Conservation (phyloP, 2,797 vertebrate species). For the Meda fulgida region DNA sequence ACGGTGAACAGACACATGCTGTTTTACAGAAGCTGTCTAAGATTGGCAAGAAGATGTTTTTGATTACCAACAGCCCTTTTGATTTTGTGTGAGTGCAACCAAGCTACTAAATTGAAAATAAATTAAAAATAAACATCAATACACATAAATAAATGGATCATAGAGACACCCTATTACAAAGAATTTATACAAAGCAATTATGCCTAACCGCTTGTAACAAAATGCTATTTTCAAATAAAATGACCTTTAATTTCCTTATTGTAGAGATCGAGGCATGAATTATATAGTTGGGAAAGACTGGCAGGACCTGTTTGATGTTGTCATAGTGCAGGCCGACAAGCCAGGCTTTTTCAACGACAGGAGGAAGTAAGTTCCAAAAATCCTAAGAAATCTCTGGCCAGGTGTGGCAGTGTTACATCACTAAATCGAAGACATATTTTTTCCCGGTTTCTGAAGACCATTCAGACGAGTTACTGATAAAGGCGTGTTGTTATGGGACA, state of each 20-base stretch:
- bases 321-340: conserved; percentile 98
- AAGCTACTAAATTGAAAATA: not conserved
- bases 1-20: conserved; percentile 91
- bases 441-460: conserved; percentile 76
- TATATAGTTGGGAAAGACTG: conserved; percentile 97
- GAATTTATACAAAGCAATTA: not conserved
- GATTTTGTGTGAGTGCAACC: conserved; percentile 92
- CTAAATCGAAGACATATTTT: conserved; percentile 4
- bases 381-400: not conserved
- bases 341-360: conserved; percentile 97
- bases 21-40: conserved; percentile 92
- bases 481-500: conserved; percentile 94
- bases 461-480: conserved; percentile 94
- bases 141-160: not conserved
- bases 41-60: conserved; percentile 98
- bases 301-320: conserved; percentile 94
- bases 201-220: not conserved
- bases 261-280: conserved; percentile 93
- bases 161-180: not conserved
- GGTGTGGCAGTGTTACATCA: not conserved
- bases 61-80: conserved; percentile 98
- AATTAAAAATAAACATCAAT: not conserved
- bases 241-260: conserved; percentile 10
- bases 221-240: not conserved
- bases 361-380: conserved; percentile 83